Conservation (phyloP, 30 jellyfish, hydroid and myxozoan species). For the Nemopilema nomurai region DNA sequence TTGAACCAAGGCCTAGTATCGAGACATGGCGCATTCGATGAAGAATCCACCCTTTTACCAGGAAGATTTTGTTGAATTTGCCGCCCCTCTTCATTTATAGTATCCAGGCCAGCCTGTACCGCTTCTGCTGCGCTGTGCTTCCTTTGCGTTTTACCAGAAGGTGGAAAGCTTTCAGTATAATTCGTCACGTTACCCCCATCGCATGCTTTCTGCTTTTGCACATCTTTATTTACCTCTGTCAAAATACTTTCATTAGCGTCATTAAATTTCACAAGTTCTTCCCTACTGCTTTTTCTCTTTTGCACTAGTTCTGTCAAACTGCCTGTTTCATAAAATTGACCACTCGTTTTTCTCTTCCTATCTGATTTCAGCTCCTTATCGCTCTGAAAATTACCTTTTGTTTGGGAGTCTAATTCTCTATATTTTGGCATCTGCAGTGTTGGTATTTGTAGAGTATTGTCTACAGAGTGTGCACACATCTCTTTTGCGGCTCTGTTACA, state of each 20-base stretch:
- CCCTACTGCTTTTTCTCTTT: neutral
- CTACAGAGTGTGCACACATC: too few relatives aligned
- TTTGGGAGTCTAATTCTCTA: neutral
- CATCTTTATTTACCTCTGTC: neutral
- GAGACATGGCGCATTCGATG: neutral
- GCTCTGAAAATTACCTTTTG: neutral
- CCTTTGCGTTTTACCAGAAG: neutral
- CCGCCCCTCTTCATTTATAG: neutral
- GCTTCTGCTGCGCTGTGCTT: neutral
- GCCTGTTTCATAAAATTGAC: neutral
- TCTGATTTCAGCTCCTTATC: neutral
- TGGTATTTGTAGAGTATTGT: too few relatives aligned
- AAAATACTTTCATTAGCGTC: neutral
- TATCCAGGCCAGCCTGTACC: neutral
- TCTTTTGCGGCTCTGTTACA: too few relatives aligned
- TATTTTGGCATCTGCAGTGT: too few relatives aligned
- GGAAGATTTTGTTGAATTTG: neutral
- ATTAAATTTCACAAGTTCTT: neutral
- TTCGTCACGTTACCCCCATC: neutral
- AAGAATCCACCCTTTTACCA: neutral
- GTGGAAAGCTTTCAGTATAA: neutral
- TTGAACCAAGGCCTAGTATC: too few relatives aligned
- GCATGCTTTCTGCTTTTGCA: neutral
- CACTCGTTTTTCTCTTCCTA: neutral
- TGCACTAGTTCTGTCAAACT: neutral